These are phyloP conservation scores for Neodontobutis hainanensis DNA, from an alignment of 2,113 vertebrate species.

Conservation along the genomic window DNA sequence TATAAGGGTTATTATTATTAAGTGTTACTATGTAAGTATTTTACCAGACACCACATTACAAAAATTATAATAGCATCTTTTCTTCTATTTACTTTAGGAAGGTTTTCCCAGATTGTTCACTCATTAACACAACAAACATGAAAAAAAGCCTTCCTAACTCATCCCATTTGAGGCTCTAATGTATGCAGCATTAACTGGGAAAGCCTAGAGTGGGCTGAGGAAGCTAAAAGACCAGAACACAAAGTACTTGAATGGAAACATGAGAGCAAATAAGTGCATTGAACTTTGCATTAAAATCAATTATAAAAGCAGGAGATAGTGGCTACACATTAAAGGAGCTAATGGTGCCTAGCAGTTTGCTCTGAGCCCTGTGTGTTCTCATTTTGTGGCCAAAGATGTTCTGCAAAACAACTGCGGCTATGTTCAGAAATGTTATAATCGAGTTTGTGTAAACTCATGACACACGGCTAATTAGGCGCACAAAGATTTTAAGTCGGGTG, in stretches of 20 bases:
- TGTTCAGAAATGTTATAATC: slow-evolving; percentile 27
- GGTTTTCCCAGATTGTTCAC: too few relatives aligned
- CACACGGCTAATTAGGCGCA: slow-evolving; percentile 17
- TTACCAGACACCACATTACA: too few relatives aligned
- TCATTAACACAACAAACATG: too few relatives aligned
- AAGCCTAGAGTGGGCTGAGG: background rate
- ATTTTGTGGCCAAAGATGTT: background rate
- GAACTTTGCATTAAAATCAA: slow-evolving; percentile 45
- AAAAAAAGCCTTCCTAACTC: too few relatives aligned
- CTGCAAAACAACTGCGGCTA: slow-evolving; percentile 4
- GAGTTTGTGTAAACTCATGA: slow-evolving; percentile 40
- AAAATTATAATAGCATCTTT: too few relatives aligned
- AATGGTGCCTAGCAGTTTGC: slow-evolving; percentile 10
- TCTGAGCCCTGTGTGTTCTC: background rate
- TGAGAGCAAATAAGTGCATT: slow-evolving; percentile 50
- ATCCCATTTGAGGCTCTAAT: too few relatives aligned
- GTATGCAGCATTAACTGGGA: background rate
- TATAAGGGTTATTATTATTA: too few relatives aligned
- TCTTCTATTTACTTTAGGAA: too few relatives aligned
- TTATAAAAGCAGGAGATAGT: slow-evolving; percentile 18
- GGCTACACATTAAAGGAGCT: slow-evolving; percentile 14
- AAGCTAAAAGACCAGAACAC: slow-evolving; percentile 9
- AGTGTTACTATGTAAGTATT: too few relatives aligned
- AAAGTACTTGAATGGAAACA: slow-evolving; percentile 6
- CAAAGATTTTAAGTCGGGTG: slow-evolving; percentile 27